Conservation (phyloP, 2,888 invertebrate species). For the Acanthosepion pharaonis region DNA sequence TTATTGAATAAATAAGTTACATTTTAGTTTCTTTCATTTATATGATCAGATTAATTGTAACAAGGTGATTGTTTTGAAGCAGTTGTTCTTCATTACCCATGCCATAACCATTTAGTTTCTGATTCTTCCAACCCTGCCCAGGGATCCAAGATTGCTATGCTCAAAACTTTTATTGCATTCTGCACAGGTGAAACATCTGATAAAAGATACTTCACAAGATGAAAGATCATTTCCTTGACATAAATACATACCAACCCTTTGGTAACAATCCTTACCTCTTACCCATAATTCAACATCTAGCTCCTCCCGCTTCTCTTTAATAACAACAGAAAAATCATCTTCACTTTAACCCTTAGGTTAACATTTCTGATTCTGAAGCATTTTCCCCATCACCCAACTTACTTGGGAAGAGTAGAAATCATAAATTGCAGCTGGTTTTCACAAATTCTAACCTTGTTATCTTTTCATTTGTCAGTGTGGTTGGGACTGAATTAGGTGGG, state of each 20-base stretch:
- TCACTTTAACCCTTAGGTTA: not conserved
- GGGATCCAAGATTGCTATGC: not conserved
- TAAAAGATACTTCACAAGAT: not conserved
- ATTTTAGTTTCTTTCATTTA: too few species aligned
- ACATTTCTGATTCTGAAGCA: not conserved
- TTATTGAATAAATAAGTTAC: too few species aligned
- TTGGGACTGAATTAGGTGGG: not conserved
- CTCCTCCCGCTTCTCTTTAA: not conserved
- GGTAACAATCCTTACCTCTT: not conserved
- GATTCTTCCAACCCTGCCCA: not conserved
- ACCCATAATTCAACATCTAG: not conserved
- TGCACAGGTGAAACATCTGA: not conserved
- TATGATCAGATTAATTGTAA: not conserved
- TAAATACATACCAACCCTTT: not conserved
- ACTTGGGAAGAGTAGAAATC: not conserved
- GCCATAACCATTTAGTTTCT: not conserved
- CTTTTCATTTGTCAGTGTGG: not conserved
- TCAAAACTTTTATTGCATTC: not conserved
- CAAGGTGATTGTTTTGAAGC: not conserved
- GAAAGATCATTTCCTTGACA: not conserved
- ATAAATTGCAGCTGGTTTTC: not conserved
- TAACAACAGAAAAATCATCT: not conserved
- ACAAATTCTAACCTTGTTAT: constrained; percentile 1
- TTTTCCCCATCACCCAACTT: not conserved
- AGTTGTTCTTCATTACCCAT: not conserved